Conservation (phyloP, 2,888 invertebrate species). For the Hyposoter didymator region DNA sequence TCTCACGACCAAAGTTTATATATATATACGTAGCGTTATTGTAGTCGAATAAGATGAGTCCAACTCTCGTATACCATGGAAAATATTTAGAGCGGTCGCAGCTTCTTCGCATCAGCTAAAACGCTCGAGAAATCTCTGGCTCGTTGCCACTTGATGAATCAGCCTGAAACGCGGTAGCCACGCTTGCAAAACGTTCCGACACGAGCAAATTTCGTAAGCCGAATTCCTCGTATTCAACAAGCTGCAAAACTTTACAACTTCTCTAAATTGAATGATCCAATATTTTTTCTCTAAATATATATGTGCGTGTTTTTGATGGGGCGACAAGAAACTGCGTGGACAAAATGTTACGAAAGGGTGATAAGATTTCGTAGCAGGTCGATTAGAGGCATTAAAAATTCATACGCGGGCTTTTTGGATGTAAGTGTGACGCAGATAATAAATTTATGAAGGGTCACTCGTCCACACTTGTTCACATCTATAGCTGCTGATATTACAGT, state of each 20-base stretch:
- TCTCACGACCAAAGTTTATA: neutral
- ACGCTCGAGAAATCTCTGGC: slow-evolving; percentile 43
- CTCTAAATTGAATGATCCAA: slow-evolving; percentile 17
- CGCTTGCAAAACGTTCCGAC: slow-evolving; percentile 10
- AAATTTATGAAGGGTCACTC: neutral
- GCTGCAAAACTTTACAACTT: slow-evolving; percentile 14
- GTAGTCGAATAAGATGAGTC: neutral
- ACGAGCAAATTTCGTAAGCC: slow-evolving; percentile 34
- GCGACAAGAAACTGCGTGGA: neutral
- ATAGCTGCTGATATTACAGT: neutral
- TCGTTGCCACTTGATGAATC: slow-evolving; percentile 41
- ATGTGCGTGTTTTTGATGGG: neutral
- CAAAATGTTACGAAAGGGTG: neutral
- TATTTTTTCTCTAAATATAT: neutral
- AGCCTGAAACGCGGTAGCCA: slow-evolving; percentile 29
- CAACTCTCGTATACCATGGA: neutral
- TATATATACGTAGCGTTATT: neutral
- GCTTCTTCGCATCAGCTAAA: slow-evolving; percentile 29
- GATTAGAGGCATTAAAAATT: neutral
- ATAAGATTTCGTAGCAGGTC: neutral
- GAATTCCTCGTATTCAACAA: slow-evolving; percentile 30
- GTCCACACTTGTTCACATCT: neutral
- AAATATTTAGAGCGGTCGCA: slow-evolving; percentile 30
- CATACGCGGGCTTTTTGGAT: neutral
- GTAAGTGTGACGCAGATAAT: neutral